Base-by-base conservation (phyloP, 2,113 vertebrate genomes). In the Laticauda laticaudata region DNA sequence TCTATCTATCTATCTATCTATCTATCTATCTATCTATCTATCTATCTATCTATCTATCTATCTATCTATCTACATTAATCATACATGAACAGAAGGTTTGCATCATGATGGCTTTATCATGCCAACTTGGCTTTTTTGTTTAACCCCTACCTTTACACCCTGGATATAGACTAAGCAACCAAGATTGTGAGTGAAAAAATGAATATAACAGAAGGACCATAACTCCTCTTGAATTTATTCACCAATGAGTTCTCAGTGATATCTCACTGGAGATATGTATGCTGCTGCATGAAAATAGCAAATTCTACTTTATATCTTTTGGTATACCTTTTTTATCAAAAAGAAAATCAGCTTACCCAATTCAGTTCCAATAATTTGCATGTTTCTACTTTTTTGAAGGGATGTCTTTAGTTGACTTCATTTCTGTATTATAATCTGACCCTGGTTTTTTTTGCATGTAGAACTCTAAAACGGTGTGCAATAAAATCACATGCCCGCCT, bases 391-490 rank as follows among this genome's bases (percentile, higher is more conserved):
- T 21, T 55, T 23, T n/a, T 34, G 0, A 0, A 23, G 26, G n/a
- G 91, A 94, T 24, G 7, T 4, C 1, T 2, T 7, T 89, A 20
- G 9, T 91, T 94, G 15, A 29, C 92, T 93, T 93, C 8, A 48
- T 95, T 54, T 92, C 5, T 95, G 9, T 87, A 55, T 86, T 21
- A 95, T 20, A 69, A 81, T 61, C 86, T 92, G 2, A 92, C 92
- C 64, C 12, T 69, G 29, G 6, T 26, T 55, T 2, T 55, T 23
- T 96, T 75, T 94, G 0, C 81, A 57, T 97, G 4, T 34, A 99
- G 99, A 98, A 99, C 95, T 99, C 99, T 90, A 99, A 99, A 97
- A 99, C 98, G 0, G 98, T 99, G 51, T 99, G 99, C 92, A 98
- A 99, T 94, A 99, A 99, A 95, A 99, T 99, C 90, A 98, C 98